Conservation (phyloP, 1,140 invertebrate genomes). For the Hypothenemus hampei region DNA sequence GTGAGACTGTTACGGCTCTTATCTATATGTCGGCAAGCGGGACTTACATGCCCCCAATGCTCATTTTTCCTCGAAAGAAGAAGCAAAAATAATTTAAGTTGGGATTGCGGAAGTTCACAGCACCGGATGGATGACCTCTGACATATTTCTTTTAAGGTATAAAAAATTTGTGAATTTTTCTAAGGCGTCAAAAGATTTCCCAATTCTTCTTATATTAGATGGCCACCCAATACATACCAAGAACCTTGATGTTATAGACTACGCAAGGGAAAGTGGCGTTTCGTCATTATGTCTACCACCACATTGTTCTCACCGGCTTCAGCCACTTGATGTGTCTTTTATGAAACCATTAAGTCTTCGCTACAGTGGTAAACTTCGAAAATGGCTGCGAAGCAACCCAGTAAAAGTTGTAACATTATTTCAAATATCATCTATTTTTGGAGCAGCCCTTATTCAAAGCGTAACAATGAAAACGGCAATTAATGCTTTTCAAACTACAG, state of each 20-base stretch:
- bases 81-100: constrained; percentile 31
- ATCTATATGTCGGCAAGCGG: constrained; percentile 22
- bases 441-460: too few relatives aligned
- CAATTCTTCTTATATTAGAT: constrained; percentile 34
- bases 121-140: constrained; percentile 37
- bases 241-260: constrained; percentile 39
- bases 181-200: constrained; percentile 27
- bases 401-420: constrained; percentile 33
- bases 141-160: constrained; percentile 42
- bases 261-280: constrained; percentile 38
- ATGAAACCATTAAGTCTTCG: constrained; percentile 43
- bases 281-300: constrained; percentile 40
- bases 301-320: constrained; percentile 43
- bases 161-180: constrained; percentile 37
- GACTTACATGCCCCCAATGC: constrained; percentile 36
- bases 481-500: too few relatives aligned
- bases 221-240: constrained; percentile 34
- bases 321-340: constrained; percentile 44
- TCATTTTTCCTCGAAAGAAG: constrained; percentile 33
- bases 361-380: constrained; percentile 25
- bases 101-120: constrained; percentile 27
- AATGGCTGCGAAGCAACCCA: constrained; percentile 39
- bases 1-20: constrained; percentile 29
- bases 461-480: too few relatives aligned
- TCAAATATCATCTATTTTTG: constrained; percentile 32